Evolutionary conservation across 2,113 vertebrate species (phyloP), one percentile per base, ranked within the genome.

Genomic region (Diphyllodes magnificus): DNA sequence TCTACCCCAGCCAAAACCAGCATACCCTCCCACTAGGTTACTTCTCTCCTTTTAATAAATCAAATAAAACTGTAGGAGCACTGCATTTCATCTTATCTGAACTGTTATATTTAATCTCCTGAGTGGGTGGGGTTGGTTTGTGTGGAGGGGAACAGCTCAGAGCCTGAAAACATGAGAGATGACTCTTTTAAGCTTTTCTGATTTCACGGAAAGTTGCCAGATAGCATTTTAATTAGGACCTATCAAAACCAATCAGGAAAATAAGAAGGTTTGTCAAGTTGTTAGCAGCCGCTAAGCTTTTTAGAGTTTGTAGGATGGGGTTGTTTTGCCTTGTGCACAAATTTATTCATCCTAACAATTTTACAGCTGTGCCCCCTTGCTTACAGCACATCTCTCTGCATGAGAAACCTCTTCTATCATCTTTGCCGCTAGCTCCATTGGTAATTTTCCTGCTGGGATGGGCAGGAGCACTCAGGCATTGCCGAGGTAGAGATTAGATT

Each of bases 391-490:
- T 96, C 94, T 84, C 92, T 94, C 95, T 88, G 95, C 92, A 97
- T 95, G 95, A 96, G 90, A 90, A 92, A 94, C 25, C 88, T 96
- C 82, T 94, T 96, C 95, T 93, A 84, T 96, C 95, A 94, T 96
- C 93, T 95, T 90, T 90, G 85, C 93, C 0, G 1, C 86, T 92
- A 93, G 90, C 82, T 96, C 77, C 81, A 37, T 45, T 88, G 82
- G 88, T 92, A 96, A 96, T 96, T 96, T 95, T 90, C 90, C 90
- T 86, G 82, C 90, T 93, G 90, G 90, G 93, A 93, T 96, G 82
- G 90, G 86, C 93, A 96, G 65, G 64, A 92, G 76, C 79, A 27
- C 80, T 90, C 94, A 93, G 88, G 88, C 80, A 27, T 95, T 81
- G 76, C 92, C 49, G 69, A 92, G 82, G 82, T 61, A n/a, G 85